Evolutionary conservation across 2,113 vertebrate genomes (phyloP), one percentile per base, ranked within the genome.

Genomic region (Aptenodytes forsteri): DNA sequence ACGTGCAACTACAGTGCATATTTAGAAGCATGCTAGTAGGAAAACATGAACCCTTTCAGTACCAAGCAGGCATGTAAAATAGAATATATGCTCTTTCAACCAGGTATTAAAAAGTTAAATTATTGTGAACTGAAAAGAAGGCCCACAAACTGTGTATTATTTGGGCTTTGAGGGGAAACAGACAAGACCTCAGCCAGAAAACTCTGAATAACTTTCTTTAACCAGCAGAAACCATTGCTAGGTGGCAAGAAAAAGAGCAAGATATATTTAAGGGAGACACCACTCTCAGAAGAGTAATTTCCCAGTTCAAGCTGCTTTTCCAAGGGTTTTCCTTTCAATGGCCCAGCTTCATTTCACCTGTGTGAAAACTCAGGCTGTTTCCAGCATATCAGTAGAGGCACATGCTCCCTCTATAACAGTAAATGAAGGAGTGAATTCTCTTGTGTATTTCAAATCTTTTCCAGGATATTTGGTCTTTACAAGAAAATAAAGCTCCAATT

Each of bases 21-120:
- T 3, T 22, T 3, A 18, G 23, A 47, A 54, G 6, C 4, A 17
- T 3, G 9, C 27, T 5, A n/a, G 12, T 0, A 58, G 32, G 56
- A 44, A 83, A 66, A 20, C 25, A 3, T 0, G 3, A 78, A 18
- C 29, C 14, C 17, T 36, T 9, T 10, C 36, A 58, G 66, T 3
- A 46, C 10, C 50, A 42, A 42, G 77, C 20, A 64, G 66, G 19
- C 40, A 49, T 1, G 4, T 10, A n/a, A 22, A 23, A 34, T 0
- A 46, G 29, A 50, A 44, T 21, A 34, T 4, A 6, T 0, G 4
- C 38, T 62, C 36, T 56, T 67, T 50, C 50, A 88, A 38, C 4
- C 29, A 32, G 18, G 12, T 50, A 47, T 34, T 46, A 65, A 34
- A 17, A 59, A n/a, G 54, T 13, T 58, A 23, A 30, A 19, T 40